Evolutionary conservation across 2,113 vertebrate species (phyloP).

Genomic region (Semnornis frantzii): DNA sequence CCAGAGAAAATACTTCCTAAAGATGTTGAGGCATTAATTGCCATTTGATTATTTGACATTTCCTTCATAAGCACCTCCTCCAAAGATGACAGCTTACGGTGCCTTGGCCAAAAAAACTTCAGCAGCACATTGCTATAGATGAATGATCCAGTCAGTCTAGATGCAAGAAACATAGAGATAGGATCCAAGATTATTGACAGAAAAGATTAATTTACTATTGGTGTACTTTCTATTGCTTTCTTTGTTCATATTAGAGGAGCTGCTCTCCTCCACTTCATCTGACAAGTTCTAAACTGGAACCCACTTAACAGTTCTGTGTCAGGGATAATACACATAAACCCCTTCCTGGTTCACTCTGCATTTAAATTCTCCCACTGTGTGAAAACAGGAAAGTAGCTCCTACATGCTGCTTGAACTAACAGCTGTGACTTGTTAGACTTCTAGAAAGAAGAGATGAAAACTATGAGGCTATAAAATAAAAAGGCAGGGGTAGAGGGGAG

Average conservation of each 20-base stretch:
- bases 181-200: neutral
- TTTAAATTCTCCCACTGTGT: slow-evolving; percentile 29
- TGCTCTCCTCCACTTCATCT: neutral
- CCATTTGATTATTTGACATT: neutral
- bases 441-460: neutral
- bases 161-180: neutral
- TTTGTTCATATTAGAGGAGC: neutral
- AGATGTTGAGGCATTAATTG: neutral
- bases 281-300: neutral
- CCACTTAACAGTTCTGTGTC: slow-evolving; percentile 4
- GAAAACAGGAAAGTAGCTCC: slow-evolving; percentile 13
- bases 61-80: neutral
- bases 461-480: slow-evolving; percentile 19
- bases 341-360: neutral
- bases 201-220: neutral
- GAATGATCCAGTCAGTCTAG: neutral
- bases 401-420: neutral
- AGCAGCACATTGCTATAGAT: neutral
- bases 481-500: neutral
- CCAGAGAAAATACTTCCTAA: neutral
- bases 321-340: neutral
- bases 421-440: slow-evolving; percentile 9
- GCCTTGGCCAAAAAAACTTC: neutral
- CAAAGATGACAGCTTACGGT: neutral
- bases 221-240: neutral